Percentiles rank a stretch among this genome's conserved stretches.
phyloP scores from a whole-genome alignment of 23 tunicate genomes.

The Styela plicata region DNA sequence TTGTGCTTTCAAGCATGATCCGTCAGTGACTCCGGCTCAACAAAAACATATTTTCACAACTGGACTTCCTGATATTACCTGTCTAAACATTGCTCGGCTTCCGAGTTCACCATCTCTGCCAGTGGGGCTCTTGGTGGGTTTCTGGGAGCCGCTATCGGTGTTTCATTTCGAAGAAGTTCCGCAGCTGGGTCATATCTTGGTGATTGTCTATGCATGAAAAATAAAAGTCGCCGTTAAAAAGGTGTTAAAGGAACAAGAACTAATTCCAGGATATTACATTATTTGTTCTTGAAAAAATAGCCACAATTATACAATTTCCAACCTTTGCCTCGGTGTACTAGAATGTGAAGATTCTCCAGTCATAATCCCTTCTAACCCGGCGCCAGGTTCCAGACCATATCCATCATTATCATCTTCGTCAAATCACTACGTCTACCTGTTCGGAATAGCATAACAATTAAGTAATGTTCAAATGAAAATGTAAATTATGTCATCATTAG shows the following conservation, averaged over 20 bases:
- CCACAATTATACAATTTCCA: not conserved
- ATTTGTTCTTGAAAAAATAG: not conserved
- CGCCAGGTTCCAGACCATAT: conserved; percentile 60
- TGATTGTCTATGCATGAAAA: not conserved
- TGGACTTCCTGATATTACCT: conserved; percentile 45
- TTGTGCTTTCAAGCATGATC: no score
- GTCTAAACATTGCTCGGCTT: conserved; percentile 83
- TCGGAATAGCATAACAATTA: no score
- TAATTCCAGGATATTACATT: no score
- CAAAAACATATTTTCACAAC: no score
- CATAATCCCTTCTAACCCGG: conserved; percentile 1
- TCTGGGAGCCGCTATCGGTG: conserved; percentile 80
- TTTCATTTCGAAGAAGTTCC: conserved; percentile 6
- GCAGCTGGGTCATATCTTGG: conserved; percentile 24
- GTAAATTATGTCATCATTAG: no score
- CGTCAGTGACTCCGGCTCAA: no score
- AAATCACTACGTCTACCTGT: conserved; percentile 80
- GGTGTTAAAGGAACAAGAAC: no score
- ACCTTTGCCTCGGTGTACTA: conserved; percentile 21
- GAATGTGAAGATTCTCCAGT: conserved; percentile 19
- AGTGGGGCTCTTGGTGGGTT: conserved; percentile 56
- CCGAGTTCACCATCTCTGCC: conserved; percentile 76
- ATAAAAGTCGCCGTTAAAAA: no score
- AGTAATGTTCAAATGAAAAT: no score
- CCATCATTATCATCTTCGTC: conserved; percentile 64